Base-by-base conservation (phyloP, 2,797 vertebrate genomes). In the Chaunax sp. region DNA sequence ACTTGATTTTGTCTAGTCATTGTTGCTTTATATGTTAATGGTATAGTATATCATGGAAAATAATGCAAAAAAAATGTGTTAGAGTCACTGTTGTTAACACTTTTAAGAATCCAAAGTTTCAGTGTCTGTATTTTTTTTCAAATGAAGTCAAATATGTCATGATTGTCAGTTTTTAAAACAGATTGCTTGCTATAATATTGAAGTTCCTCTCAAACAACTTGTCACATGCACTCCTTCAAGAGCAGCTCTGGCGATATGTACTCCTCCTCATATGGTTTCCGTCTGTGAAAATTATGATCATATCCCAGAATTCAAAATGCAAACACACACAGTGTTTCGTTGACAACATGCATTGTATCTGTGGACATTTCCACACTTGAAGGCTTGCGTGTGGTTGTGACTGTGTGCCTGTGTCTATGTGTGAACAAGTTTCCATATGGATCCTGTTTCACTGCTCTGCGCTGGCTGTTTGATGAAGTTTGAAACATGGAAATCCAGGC, bases 401-500 rank as follows among this genome's bases (percentile, higher is more conserved):
- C 41, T 64, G 20, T 3, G 3, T 53, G 23, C 16, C 5, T 49
- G 51, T 60, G 43, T 81, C 14, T 50, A 23, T 67, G 52, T 53
- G 50, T 57, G 64, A 57, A 68, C 50, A 62, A 0, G 6, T 63
- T 63, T 76, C 69, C 60, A 74, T 55, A 52, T 73, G 58, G 43
- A 51, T 83, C 53, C 70, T 76, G 60, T 81, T 88, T 82, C 64
- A 43, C 62, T 58, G 56, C 47, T 85, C 72, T 75, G 63, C 63
- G 45, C 82, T 76, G 78, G 82, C 80, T 74, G 53, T 78, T 47
- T 85, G 72, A 92, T 88, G 81, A 91, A 83, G 92, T 93, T 93
- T 93, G 84, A 93, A 91, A 92, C 83, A 82, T 71, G 82, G 81
- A 91, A 90, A 92, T 91, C 85, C 85, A 86, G 73, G 67, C 38